These are phyloP conservation scores for Actinia tenebrosa DNA, from an alignment of 64 coral and sea anemone genomes.

Conservation along the genomic window DNA sequence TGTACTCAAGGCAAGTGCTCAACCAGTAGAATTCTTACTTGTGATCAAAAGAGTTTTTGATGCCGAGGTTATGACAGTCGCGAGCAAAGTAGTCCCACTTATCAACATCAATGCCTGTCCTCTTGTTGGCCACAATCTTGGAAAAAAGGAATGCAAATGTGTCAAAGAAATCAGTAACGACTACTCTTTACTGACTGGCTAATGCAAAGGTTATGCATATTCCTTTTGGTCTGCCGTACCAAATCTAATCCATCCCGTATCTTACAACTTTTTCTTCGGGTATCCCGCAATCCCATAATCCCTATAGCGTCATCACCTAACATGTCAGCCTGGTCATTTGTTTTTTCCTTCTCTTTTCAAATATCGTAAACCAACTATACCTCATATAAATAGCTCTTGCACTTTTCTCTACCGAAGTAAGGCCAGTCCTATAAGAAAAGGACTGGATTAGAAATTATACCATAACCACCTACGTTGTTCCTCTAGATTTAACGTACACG, in stretches of 20 bases:
- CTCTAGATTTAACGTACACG: too few species aligned
- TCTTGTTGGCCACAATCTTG: conserved; percentile 98
- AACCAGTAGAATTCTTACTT: conserved; percentile 36
- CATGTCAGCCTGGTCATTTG: background rate
- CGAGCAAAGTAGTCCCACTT: conserved; percentile 97
- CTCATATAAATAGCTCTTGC: conserved; percentile 86
- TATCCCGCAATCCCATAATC: too few species aligned
- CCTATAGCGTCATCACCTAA: too few species aligned
- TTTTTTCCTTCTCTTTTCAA: too few species aligned
- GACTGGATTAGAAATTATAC: background rate
- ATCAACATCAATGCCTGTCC: conserved; percentile 95
- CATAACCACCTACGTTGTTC: too few species aligned
- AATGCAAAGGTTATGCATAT: too few species aligned
- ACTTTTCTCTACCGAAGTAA: conserved; percentile 51
- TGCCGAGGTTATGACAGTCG: conserved; percentile 85
- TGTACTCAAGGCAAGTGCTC: background rate
- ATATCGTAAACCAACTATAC: conserved; percentile 5
- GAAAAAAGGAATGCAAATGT: conserved; percentile 7
- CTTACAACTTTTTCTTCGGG: too few species aligned
- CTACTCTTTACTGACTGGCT: too few species aligned
- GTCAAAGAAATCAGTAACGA: too few species aligned
- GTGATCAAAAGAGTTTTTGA: conserved; percentile 90
- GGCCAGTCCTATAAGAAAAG: conserved; percentile 61
- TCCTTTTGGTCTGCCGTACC: too few species aligned
- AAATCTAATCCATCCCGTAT: too few species aligned